Conservation (phyloP, 1,140 invertebrate genomes). For the Monochamus saltuarius region DNA sequence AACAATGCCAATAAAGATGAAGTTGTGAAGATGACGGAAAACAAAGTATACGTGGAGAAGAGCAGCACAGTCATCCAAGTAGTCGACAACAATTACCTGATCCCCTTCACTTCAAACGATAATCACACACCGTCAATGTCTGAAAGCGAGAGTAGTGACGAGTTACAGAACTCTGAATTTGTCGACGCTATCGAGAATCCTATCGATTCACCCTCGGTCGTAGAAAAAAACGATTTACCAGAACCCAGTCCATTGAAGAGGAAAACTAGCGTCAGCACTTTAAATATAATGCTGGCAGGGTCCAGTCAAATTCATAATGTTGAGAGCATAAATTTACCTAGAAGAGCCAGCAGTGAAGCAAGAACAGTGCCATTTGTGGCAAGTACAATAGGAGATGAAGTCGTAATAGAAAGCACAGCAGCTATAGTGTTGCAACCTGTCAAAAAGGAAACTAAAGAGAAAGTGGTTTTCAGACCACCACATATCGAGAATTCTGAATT, state of each 20-base stretch:
- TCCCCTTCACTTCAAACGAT: background rate
- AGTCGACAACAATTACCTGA: constrained; percentile 27
- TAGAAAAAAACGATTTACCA: background rate
- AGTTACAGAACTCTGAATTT: constrained; percentile 34
- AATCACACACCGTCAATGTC: constrained; percentile 17
- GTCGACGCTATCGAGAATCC: constrained; percentile 53
- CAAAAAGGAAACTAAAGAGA: background rate
- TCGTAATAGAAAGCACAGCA: constrained; percentile 21
- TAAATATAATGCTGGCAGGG: constrained; percentile 18
- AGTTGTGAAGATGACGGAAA: constrained; percentile 16
- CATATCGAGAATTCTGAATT: too few relatives aligned
- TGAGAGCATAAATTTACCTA: constrained; percentile 6
- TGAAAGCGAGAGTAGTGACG: constrained; percentile 32
- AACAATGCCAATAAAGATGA: background rate
- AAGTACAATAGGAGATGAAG: constrained; percentile 4
- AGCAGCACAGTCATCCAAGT: constrained; percentile 50
- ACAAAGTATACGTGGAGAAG: constrained; percentile 47
- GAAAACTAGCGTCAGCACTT: constrained; percentile 25
- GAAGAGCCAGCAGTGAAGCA: constrained; percentile 4
- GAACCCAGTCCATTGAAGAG: background rate
- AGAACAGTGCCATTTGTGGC: constrained; percentile 8
- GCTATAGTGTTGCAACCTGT: constrained; percentile 13
- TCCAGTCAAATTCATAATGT: too few relatives aligned
- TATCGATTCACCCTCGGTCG: background rate
- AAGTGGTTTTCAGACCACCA: too few relatives aligned